These are phyloP conservation scores for Heloderma charlesbogerti DNA, from an alignment of 2,113 vertebrate species.

Conservation along the genomic window DNA sequence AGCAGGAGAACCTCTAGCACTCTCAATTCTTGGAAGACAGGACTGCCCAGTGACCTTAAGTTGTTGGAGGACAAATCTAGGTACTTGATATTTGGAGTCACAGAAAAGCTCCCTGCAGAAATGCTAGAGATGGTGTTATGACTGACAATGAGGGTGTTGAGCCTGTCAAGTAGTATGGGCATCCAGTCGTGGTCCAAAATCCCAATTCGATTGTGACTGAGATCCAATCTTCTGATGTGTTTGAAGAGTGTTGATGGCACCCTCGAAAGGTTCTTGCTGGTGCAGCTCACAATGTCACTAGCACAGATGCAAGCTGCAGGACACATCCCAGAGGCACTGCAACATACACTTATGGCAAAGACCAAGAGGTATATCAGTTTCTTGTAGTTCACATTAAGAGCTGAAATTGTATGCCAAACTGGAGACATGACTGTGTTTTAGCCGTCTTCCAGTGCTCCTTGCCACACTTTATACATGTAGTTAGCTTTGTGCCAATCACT, in stretches of 20 bases:
- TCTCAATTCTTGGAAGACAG: slow-evolving; percentile 79
- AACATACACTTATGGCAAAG: slow-evolving; percentile 65
- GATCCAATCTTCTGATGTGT: slow-evolving; percentile 82
- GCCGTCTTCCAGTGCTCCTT: slow-evolving; percentile 55
- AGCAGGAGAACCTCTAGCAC: slow-evolving; percentile 83
- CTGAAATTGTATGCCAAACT: slow-evolving; percentile 39
- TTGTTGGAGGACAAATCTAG: slow-evolving; percentile 88
- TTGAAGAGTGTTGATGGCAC: slow-evolving; percentile 79
- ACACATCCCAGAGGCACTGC: slow-evolving; percentile 75
- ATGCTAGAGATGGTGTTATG: slow-evolving; percentile 81
- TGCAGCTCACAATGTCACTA: slow-evolving; percentile 87
- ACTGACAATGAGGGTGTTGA: slow-evolving; percentile 80
- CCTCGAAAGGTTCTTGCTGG: slow-evolving; percentile 80
- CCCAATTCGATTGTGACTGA: slow-evolving; percentile 84
- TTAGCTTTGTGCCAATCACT: slow-evolving; percentile 51
- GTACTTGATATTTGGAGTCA: slow-evolving; percentile 77
- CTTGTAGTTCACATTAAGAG: slow-evolving; percentile 62
- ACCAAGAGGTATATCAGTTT: slow-evolving; percentile 69
- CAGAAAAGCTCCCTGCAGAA: slow-evolving; percentile 76
- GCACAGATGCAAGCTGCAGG: slow-evolving; percentile 85
- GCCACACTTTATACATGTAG: slow-evolving; percentile 50
- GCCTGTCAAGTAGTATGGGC: slow-evolving; percentile 72
- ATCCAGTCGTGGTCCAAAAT: slow-evolving; percentile 80
- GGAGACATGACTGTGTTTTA: slow-evolving; percentile 73
- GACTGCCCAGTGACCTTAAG: slow-evolving; percentile 75